Evolutionary conservation across 1,140 invertebrate species (phyloP).

Genomic region (Aleiodes sp.): DNA sequence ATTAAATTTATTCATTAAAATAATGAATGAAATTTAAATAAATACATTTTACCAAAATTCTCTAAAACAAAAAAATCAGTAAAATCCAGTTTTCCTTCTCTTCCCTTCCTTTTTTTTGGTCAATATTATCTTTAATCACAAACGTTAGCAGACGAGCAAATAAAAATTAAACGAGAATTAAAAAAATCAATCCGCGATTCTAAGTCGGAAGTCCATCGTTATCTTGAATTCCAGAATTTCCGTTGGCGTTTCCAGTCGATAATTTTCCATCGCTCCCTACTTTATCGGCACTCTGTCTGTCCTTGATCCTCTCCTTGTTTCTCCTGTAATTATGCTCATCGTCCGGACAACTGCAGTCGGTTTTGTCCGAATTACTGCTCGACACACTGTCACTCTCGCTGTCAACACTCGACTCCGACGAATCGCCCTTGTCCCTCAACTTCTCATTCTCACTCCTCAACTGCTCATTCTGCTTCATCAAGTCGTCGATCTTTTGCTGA

Average conservation of each 20-base stretch:
- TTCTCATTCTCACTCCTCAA: constrained; percentile 66
- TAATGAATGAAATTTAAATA: too few species aligned
- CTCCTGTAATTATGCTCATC: constrained; percentile 36
- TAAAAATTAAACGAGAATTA: not conserved
- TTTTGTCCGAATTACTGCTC: constrained; percentile 40
- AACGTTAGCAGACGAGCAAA: not conserved
- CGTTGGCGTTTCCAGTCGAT: constrained; percentile 40
- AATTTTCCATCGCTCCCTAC: constrained; percentile 63
- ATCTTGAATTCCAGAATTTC: constrained; percentile 40
- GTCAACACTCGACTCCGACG: constrained; percentile 64
- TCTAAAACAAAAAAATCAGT: too few species aligned
- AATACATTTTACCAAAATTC: not conserved
- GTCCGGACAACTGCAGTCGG: constrained; percentile 34
- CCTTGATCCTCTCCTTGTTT: constrained; percentile 34
- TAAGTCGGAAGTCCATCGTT: constrained; percentile 47
- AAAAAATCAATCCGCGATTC: too few species aligned
- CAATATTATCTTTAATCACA: not conserved
- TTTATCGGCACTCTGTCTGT: constrained; percentile 39
- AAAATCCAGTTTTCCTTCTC: not conserved
- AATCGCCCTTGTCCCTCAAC: constrained; percentile 51
- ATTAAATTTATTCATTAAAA: too few species aligned
- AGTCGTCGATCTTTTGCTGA: constrained; percentile 68
- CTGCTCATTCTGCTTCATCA: constrained; percentile 68
- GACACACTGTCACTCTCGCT: constrained; percentile 65
- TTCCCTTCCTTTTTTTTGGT: not conserved